Conservation (phyloP, 1,140 invertebrate species). For the Zaprionus ghesquierei region DNA sequence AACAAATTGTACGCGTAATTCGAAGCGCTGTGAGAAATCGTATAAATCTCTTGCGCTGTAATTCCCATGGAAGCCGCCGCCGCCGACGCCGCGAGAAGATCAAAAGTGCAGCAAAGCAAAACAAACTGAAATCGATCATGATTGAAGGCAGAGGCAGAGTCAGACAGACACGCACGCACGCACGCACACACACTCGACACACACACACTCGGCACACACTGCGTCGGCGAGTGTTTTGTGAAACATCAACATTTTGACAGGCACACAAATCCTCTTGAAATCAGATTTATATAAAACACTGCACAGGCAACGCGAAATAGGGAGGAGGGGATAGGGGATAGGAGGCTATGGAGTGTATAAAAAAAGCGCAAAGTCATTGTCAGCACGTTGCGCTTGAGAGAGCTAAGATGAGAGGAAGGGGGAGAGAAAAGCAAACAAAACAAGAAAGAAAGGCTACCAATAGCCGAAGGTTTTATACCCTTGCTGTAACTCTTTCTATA, state of each 20-base stretch:
- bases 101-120: conserved; percentile 60
- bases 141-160: conserved; percentile 64
- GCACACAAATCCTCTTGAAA: conserved; percentile 80
- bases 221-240: conserved; percentile 68
- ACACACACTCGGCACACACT: neutral
- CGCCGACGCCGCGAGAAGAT: conserved; percentile 31
- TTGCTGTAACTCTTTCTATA: too few species aligned
- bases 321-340: neutral
- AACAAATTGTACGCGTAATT: conserved; percentile 74
- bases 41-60: conserved; percentile 62
- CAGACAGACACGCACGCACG: neutral
- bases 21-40: conserved; percentile 68
- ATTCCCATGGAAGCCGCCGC: conserved; percentile 58
- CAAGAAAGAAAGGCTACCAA: too few species aligned
- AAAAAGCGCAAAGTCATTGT: conserved; percentile 77
- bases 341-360: neutral
- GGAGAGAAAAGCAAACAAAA: conserved; percentile 61
- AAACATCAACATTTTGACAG: conserved; percentile 81
- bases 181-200: conserved; percentile 12
- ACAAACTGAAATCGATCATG: conserved; percentile 80
- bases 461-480: too few species aligned
- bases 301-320: conserved; percentile 37
- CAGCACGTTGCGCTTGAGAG: conserved; percentile 71
- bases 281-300: conserved; percentile 80
- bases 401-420: conserved; percentile 52